These are phyloP conservation scores for Anarsia innoxiella DNA, from an alignment of 2,888 invertebrate genomes.

Conservation along the genomic window DNA sequence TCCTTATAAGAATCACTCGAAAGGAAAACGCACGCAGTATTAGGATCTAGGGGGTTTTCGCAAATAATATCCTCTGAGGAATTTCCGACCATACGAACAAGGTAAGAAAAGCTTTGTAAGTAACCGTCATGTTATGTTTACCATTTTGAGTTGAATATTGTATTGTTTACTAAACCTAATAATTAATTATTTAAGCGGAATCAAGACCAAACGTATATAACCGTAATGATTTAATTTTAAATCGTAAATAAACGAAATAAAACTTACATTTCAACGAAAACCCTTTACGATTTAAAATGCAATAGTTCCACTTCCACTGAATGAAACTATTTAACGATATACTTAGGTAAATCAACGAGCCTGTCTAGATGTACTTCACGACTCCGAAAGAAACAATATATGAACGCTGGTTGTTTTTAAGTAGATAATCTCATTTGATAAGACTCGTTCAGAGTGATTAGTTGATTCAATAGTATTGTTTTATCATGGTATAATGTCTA, in stretches of 20 bases:
- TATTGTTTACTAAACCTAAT: too few species aligned
- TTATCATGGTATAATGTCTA: too few species aligned
- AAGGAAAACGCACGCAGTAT: not conserved
- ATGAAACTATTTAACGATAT: not conserved
- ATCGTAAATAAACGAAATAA: too few species aligned
- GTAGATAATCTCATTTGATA: constrained; percentile 67
- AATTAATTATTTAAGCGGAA: too few species aligned
- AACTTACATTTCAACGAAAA: too few species aligned
- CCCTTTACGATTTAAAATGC: too few species aligned
- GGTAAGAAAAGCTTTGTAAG: too few species aligned
- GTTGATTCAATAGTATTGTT: constrained; percentile 41
- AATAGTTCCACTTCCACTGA: not conserved
- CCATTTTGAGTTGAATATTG: too few species aligned
- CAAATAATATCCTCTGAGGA: constrained; percentile 2
- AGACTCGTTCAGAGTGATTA: constrained; percentile 51
- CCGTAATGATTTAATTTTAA: too few species aligned
- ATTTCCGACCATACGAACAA: constrained; percentile 1
- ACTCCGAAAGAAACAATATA: constrained; percentile 58
- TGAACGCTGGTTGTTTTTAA: constrained; percentile 58
- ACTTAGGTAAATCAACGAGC: too few species aligned
- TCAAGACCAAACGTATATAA: too few species aligned
- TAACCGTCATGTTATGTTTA: too few species aligned
- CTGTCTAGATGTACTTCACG: constrained; percentile 16
- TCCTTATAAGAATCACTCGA: not conserved
- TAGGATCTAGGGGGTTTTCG: constrained; percentile 1